A percentile compares a stretch with the other conserved stretches of the same genome.
Conservation (phyloP, 2,888 invertebrate genomes). For the Ophion ventricosus region DNA sequence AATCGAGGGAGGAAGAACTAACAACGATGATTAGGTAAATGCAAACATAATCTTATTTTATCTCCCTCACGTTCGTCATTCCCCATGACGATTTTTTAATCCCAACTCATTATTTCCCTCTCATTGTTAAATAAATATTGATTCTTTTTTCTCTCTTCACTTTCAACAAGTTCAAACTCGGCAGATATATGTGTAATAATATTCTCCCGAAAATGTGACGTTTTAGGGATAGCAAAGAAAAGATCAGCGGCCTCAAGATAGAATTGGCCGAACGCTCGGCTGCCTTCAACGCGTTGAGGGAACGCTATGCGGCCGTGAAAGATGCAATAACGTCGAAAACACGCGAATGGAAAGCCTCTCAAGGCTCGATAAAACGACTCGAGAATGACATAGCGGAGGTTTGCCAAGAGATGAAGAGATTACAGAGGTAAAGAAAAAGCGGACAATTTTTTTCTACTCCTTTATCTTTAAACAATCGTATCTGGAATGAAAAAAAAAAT, state of each 20-base stretch:
- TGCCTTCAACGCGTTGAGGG: constrained; percentile 58
- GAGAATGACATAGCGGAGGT: constrained; percentile 78
- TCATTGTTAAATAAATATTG: not conserved
- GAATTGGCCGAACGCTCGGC: constrained; percentile 66
- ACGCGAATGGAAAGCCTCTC: constrained; percentile 67
- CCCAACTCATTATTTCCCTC: too few species aligned
- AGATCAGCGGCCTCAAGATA: constrained; percentile 69
- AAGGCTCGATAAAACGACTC: constrained; percentile 76
- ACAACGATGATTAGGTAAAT: constrained; percentile 83
- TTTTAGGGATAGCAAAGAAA: constrained; percentile 54
- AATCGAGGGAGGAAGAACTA: constrained; percentile 72
- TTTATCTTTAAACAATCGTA: not conserved
- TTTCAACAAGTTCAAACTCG: too few species aligned
- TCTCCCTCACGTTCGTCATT: constrained; percentile 23
- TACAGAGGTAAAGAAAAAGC: constrained; percentile 76
- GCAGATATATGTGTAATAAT: not conserved
- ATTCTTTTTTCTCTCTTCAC: not conserved
- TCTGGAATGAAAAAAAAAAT: not conserved
- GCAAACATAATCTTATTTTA: constrained; percentile 36
- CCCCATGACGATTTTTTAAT: not conserved
- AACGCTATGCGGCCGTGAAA: constrained; percentile 64
- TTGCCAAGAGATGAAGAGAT: constrained; percentile 75
- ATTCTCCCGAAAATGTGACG: constrained; percentile 63
- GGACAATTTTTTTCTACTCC: not conserved
- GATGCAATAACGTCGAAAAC: constrained; percentile 68